These are phyloP conservation scores for Ips nitidus DNA, from an alignment of 1,140 invertebrate genomes.

Conservation along the genomic window DNA sequence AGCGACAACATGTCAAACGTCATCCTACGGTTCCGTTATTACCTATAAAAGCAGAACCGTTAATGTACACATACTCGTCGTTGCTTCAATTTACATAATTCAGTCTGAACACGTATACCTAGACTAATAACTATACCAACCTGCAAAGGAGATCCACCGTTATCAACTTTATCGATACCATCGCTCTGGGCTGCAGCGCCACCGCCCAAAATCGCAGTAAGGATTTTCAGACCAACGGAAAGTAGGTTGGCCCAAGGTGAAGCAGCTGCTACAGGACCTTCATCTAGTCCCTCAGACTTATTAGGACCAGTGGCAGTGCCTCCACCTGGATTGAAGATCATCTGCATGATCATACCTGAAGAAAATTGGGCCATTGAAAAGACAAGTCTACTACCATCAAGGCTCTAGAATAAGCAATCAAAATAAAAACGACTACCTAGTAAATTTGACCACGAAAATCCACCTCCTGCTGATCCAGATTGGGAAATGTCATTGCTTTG, in stretches of 20 bases:
- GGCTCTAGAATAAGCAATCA: neutral
- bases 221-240: conserved; percentile 76
- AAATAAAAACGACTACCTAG: conserved; percentile 58
- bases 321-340: conserved; percentile 72
- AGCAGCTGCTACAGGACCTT: conserved; percentile 62
- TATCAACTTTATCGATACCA: conserved; percentile 87
- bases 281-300: conserved; percentile 76
- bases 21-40: too few species aligned
- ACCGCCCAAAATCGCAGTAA: conserved; percentile 79
- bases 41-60: too few species aligned
- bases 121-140: conserved; percentile 52
- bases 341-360: conserved; percentile 76
- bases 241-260: conserved; percentile 85
- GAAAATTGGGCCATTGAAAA: neutral
- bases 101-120: too few species aligned
- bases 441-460: conserved; percentile 85
- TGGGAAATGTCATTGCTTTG: conserved; percentile 77
- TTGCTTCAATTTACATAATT: too few species aligned
- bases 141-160: conserved; percentile 81
- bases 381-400: neutral
- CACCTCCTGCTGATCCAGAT: conserved; percentile 62
- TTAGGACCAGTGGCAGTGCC: conserved; percentile 64
- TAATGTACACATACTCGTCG: too few species aligned
- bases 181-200: conserved; percentile 65
- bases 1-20: too few species aligned